Percentiles rank a stretch among this genome's conserved stretches.
Conservation (phyloP, 2,797 vertebrate species). For the Lepilemur septentrionalis region DNA sequence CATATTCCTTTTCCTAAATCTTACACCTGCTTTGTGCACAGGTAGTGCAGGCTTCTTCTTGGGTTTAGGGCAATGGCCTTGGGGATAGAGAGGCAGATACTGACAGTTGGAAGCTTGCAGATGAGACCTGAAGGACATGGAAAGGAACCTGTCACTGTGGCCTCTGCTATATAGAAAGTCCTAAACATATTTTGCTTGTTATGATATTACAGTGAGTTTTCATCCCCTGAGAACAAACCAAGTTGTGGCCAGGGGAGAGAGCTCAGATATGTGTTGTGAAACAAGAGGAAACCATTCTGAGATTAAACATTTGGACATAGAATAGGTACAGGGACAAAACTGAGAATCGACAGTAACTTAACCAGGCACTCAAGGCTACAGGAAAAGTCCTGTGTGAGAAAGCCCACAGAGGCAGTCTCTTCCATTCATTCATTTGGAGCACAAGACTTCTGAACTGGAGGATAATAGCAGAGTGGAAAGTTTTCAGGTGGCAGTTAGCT, state of each 20-base stretch:
- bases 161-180: background rate
- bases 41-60: background rate
- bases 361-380: background rate
- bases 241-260: background rate
- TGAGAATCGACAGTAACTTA: background rate
- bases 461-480: conserved; percentile 57
- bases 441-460: background rate
- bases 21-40: background rate
- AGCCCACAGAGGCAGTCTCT: background rate
- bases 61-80: background rate
- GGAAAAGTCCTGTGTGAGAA: background rate
- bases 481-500: conserved; percentile 67
- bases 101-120: background rate
- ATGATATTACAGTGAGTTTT: background rate
- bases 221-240: background rate
- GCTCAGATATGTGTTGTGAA: background rate
- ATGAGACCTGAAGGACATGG: background rate
- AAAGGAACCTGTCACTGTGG: background rate
- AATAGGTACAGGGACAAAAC: background rate
- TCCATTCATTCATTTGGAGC: background rate
- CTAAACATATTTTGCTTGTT: background rate
- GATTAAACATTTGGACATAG: background rate
- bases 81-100: background rate
- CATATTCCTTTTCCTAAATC: background rate
- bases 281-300: background rate